These are phyloP conservation scores for Drosophila anomalata DNA, from an alignment of 2,888 invertebrate species.

Conservation along the genomic window DNA sequence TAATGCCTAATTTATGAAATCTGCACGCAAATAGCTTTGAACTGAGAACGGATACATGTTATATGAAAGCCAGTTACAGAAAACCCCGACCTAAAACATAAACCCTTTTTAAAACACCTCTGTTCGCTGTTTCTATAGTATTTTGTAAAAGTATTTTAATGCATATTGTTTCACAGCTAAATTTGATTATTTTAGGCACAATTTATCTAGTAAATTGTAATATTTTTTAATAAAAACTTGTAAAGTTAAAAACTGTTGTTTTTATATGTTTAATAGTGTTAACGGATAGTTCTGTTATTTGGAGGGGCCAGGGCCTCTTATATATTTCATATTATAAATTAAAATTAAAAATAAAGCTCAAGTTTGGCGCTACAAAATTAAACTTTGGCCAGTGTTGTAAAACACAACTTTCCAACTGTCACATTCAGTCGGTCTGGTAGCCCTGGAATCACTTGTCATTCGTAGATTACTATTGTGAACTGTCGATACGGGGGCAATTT, in stretches of 20 bases:
- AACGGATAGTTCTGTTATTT: not conserved
- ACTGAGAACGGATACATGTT: conserved; percentile 54
- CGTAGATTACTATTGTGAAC: conserved; percentile 41
- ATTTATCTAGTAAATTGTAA: conserved; percentile 78
- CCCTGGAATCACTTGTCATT: conserved; percentile 26
- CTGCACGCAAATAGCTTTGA: conserved; percentile 61
- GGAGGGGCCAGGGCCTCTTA: too few species aligned
- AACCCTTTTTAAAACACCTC: conserved; percentile 32
- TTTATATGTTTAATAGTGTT: not conserved
- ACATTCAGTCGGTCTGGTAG: conserved; percentile 36
- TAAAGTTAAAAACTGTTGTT: conserved; percentile 60
- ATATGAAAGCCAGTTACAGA: conserved; percentile 21
- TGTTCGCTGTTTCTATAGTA: conserved; percentile 68
- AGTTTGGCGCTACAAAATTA: not conserved
- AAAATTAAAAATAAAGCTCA: not conserved
- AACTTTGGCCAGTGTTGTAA: not conserved
- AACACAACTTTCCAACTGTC: not conserved
- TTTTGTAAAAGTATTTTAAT: conserved; percentile 75
- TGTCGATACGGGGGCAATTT: conserved; percentile 60
- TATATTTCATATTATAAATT: not conserved
- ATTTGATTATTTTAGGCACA: conserved; percentile 72
- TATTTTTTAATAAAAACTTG: conserved; percentile 75
- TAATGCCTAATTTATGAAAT: conserved; percentile 60
- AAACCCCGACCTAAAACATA: conserved; percentile 12
- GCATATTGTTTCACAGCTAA: conserved; percentile 60